phyloP scores from a whole-genome alignment of 23 tunicate genomes.

The Ascidia mentula region DNA sequence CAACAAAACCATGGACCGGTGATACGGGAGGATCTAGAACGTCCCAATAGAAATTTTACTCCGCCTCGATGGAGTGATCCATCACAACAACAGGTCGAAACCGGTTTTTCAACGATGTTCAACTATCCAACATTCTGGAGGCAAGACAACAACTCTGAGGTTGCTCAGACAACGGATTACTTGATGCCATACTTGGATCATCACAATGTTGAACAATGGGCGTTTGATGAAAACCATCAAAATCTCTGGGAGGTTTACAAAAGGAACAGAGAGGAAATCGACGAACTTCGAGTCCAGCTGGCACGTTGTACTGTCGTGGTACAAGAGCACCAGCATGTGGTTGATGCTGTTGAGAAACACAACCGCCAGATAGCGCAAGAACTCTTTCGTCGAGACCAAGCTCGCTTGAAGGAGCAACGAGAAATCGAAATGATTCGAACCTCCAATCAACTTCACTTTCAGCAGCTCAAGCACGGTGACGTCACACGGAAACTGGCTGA shows the following conservation, averaged over 20 bases:
- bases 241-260: neutral
- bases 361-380: conserved; percentile 1
- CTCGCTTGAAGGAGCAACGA: neutral
- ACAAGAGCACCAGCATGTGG: neutral
- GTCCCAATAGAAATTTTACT: neutral
- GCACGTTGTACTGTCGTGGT: neutral
- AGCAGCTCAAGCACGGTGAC: neutral
- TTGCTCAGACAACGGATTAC: neutral
- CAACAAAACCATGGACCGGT: neutral
- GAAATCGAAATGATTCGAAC: neutral
- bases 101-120: conserved; percentile 1
- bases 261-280: neutral
- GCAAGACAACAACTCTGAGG: neutral
- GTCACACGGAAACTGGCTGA: neutral
- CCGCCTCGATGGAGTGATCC: neutral
- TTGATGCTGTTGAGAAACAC: neutral
- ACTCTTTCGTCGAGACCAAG: neutral
- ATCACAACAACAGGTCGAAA: neutral
- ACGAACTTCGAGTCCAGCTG: conserved; percentile 4
- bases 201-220: neutral
- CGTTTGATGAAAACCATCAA: neutral
- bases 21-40: neutral
- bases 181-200: neutral
- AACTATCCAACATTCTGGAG: conserved; percentile 3
- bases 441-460: neutral